Conservation (phyloP, 2,113 vertebrate genomes). For the Isurus oxyrinchus region DNA sequence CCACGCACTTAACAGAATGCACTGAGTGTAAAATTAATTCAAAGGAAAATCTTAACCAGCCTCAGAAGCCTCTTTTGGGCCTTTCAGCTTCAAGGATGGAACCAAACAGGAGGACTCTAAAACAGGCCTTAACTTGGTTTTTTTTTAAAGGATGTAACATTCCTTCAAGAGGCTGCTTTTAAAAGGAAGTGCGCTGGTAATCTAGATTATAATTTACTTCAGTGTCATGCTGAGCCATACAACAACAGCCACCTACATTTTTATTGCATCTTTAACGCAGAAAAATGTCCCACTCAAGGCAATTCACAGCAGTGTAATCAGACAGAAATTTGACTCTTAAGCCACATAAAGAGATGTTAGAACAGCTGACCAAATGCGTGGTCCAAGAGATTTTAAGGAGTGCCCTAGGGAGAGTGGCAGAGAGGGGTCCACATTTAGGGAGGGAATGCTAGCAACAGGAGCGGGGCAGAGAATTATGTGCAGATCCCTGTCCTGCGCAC, state of each 20-base stretch:
- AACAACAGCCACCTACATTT: not conserved
- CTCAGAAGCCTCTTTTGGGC: not conserved
- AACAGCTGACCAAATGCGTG: not conserved
- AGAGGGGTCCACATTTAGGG: not conserved
- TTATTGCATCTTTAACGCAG: not conserved
- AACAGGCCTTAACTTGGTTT: not conserved
- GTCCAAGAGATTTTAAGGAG: not conserved
- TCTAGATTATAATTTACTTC: not conserved
- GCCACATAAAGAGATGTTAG: not conserved
- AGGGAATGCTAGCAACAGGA: not conserved
- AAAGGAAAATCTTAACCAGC: not conserved
- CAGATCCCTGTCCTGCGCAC: not conserved
- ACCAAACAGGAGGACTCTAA: not conserved
- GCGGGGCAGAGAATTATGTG: not conserved
- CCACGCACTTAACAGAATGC: not conserved
- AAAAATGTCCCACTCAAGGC: not conserved
- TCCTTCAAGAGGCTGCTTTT: not conserved
- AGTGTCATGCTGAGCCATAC: not conserved
- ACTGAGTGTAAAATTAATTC: not conserved
- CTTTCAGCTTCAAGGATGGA: not conserved
- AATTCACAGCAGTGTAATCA: too few species aligned
- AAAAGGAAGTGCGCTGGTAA: not conserved
- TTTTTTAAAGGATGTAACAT: not conserved
- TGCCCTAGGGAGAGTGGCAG: not conserved
- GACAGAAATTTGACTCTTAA: not conserved